phyloP scores from a whole-genome alignment of 2,113 vertebrate species.

The Irena cyanogastra region DNA sequence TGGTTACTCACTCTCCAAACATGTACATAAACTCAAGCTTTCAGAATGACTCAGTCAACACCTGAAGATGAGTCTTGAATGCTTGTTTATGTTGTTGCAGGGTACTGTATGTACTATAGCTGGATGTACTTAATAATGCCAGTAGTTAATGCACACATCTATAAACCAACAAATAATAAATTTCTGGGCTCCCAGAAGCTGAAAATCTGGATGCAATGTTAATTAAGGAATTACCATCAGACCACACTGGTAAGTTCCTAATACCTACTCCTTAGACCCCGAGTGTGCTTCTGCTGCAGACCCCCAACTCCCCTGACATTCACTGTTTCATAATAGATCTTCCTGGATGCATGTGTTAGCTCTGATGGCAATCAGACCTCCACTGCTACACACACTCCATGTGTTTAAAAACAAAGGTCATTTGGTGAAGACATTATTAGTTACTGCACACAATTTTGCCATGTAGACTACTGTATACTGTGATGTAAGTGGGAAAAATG shows the following conservation, averaged over 20 bases:
- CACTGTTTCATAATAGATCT: conserved; percentile 36
- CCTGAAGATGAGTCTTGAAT: background rate
- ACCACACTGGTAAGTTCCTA: conserved; percentile 32
- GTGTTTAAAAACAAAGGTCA: conserved; percentile 51
- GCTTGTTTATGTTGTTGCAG: background rate
- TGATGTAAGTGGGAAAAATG: conserved; percentile 36
- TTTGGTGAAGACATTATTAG: conserved; percentile 21
- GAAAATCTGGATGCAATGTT: background rate
- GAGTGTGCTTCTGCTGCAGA: conserved; percentile 1
- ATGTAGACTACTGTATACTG: background rate
- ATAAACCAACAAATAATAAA: background rate
- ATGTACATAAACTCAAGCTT: background rate
- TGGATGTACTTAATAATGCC: background rate
- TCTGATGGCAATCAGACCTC: background rate
- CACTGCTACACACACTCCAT: background rate
- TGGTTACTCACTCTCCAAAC: background rate
- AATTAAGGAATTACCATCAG: conserved; percentile 27
- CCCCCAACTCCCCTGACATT: conserved; percentile 21
- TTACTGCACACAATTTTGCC: background rate
- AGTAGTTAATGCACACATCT: background rate
- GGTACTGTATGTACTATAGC: background rate
- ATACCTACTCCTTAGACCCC: background rate
- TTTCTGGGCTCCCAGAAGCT: background rate
- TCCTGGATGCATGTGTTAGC: conserved; percentile 22
- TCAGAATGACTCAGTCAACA: conserved; percentile 24